A percentile compares a stretch with the other conserved stretches of the same genome.
These are phyloP conservation scores for Brachionus sp. DNA, from an alignment of 1,140 invertebrate genomes.

Conservation along the genomic window DNA sequence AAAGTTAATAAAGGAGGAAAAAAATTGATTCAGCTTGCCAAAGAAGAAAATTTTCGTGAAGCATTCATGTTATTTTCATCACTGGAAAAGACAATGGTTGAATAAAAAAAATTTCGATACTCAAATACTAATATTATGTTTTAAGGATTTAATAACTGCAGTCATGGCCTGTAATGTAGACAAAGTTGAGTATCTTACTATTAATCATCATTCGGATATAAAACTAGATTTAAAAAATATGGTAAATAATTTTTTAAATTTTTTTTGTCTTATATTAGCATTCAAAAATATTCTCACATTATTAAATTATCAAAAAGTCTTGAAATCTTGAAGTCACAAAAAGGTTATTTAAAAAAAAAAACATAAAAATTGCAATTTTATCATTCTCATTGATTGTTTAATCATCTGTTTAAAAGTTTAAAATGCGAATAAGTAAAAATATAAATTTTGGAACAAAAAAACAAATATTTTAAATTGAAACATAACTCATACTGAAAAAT, in stretches of 20 bases:
- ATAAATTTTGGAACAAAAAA: too few relatives aligned
- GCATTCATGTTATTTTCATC: neutral
- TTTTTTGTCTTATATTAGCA: too few relatives aligned
- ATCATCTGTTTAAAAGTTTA: too few relatives aligned
- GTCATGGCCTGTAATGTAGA: conserved; percentile 12
- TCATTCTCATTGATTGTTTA: too few relatives aligned
- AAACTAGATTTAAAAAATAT: conserved; percentile 42
- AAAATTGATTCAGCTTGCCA: neutral
- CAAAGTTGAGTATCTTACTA: neutral
- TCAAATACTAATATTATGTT: neutral
- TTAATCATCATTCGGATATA: neutral
- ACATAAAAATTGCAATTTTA: too few relatives aligned
- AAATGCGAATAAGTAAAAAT: too few relatives aligned
- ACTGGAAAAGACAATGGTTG: neutral
- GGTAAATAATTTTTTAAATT: neutral
- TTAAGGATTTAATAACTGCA: conserved; percentile 19
- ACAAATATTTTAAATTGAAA: too few relatives aligned
- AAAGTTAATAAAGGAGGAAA: conserved; percentile 4
- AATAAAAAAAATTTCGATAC: neutral
- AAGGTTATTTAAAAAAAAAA: too few relatives aligned
- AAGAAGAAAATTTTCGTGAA: neutral
- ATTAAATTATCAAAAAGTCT: too few relatives aligned
- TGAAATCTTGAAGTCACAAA: too few relatives aligned
- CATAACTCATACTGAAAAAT: too few relatives aligned
- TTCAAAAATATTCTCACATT: too few relatives aligned